Conservation (phyloP, 2,888 invertebrate species). For the Perizoma affinitatum region DNA sequence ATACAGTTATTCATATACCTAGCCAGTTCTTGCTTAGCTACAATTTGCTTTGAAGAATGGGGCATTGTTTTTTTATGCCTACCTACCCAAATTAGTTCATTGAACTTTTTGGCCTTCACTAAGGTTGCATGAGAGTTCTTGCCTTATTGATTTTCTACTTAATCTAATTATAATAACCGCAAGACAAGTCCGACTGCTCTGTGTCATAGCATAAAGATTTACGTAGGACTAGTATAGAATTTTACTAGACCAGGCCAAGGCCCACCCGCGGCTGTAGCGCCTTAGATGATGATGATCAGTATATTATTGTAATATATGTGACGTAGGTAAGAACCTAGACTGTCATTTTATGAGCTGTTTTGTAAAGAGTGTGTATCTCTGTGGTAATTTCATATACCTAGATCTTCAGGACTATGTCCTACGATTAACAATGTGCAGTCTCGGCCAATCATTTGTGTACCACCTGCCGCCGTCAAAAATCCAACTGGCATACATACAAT, state of each 20-base stretch:
- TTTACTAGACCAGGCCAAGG: too few relatives aligned
- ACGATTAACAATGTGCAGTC: too few relatives aligned
- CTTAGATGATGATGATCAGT: too few relatives aligned
- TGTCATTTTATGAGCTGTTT: not conserved
- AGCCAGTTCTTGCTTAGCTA: not conserved
- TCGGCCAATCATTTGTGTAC: too few relatives aligned
- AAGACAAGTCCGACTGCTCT: not conserved
- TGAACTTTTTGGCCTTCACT: conserved; percentile 33
- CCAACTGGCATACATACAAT: too few relatives aligned
- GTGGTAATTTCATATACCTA: conserved; percentile 1
- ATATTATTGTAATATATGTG: too few relatives aligned
- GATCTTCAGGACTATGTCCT: too few relatives aligned
- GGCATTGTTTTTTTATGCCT: not conserved
- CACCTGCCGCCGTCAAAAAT: too few relatives aligned
- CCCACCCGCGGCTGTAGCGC: too few relatives aligned
- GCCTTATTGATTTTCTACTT: conserved; percentile 33
- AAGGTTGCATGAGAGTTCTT: conserved; percentile 29
- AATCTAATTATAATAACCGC: conserved; percentile 33
- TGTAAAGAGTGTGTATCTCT: conserved; percentile 28
- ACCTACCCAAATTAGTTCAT: conserved; percentile 23
- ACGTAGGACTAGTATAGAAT: too few relatives aligned
- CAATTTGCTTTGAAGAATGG: not conserved
- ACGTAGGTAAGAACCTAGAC: too few relatives aligned
- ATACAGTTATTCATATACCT: not conserved
- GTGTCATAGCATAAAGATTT: too few relatives aligned